Base-by-base conservation (phyloP, 2,888 invertebrate genomes). In the Pollenia griseotomentosa region DNA sequence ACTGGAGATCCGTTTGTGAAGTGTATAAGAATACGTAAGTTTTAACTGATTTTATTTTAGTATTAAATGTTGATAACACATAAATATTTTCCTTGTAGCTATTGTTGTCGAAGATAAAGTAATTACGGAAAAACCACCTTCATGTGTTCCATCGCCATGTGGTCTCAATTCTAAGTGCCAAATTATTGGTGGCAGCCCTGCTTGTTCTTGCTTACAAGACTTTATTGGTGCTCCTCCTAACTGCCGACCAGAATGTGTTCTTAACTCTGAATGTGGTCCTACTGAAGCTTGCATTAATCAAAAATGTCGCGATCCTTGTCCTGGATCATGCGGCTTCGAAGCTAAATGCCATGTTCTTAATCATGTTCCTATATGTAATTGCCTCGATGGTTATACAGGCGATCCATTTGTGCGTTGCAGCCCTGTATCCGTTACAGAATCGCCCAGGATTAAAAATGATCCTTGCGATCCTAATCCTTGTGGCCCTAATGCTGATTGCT, bases 1-100 rank as follows among this genome's bases (percentile, higher is more conserved):
- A 96, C 96, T 55, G 98, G 98, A 65, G 97, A 97, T 95, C 97
- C 97, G 75, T 97, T 97, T 92, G 95, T 95, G 4, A 96, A 96
- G 91, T 98, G 97, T 90, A 95, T 95, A 73, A 95, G 94, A 89
- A 94, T 94, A 90, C 94, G 96, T 97, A 95, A 95, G 95, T 95
- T 81, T 11, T 40, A 12, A 44, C 5, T 5, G 19, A 33, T 33
- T 16, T 46, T 33, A 6, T 16, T 40, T 53, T 48, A n/a, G 23
- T 66, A 48, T 11, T 16, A 48, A 23, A 14, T 11, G 14, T 7
- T 10, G 12, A 9, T 42, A 53, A 6, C n/a, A 6, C n/a, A 12
- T 55, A 2, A 14, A 44, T 46, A 16, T n/a, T 57, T 79, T 3
- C 16, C 59, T 59, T 85, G 1, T 74, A 90, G 90, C 89, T 42